These are phyloP conservation scores for Cynaeus angustus DNA, from an alignment of 2,888 invertebrate genomes.

Conservation along the genomic window DNA sequence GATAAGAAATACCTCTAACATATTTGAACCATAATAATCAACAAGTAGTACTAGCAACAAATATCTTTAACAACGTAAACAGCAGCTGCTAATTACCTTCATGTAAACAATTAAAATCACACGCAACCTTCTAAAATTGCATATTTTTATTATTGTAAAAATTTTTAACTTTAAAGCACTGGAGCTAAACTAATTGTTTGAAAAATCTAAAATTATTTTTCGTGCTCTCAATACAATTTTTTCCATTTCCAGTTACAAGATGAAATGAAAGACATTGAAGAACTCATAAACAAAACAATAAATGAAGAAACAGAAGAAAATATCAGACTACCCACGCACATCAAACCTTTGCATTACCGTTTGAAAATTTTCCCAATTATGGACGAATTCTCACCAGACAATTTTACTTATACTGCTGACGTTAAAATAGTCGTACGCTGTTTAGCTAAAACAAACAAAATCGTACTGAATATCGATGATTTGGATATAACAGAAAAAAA, in stretches of 20 bases:
- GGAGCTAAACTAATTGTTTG: no score
- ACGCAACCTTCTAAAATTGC: no score
- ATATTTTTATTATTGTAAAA: no score
- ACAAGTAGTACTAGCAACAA: no score
- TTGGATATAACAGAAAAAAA: constrained; percentile 61
- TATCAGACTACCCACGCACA: constrained; percentile 61
- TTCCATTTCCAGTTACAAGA: constrained; percentile 58
- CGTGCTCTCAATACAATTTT: no score
- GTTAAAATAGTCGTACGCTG: constrained; percentile 65
- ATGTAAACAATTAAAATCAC: no score
- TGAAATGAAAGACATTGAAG: constrained; percentile 65
- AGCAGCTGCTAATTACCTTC: no score
- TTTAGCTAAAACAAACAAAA: constrained; percentile 62
- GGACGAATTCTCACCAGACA: constrained; percentile 62
- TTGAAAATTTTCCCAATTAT: constrained; percentile 66
- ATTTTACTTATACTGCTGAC: constrained; percentile 67
- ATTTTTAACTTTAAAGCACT: no score
- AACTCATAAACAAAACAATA: constrained; percentile 65
- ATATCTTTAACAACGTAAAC: no score
- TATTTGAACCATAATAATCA: no score
- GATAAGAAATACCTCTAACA: no score
- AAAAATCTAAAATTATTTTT: neutral
- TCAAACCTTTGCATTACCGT: constrained; percentile 65
- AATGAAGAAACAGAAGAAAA: constrained; percentile 62
- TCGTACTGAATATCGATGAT: constrained; percentile 65